phyloP scores from a whole-genome alignment of 2,113 vertebrate genomes.

The Pomatostomus ruficeps region DNA sequence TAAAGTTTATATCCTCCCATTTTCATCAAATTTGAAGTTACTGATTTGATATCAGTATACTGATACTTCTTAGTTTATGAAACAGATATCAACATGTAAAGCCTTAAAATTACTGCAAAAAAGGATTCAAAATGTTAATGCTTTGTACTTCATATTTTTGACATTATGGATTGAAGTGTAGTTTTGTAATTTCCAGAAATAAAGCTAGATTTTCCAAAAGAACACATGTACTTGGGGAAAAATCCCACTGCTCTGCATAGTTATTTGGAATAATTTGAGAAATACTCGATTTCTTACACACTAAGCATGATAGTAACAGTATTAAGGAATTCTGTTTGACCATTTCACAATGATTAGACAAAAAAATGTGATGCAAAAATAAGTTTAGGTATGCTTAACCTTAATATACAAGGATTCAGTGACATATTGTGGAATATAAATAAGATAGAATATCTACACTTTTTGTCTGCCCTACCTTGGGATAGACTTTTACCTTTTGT shows the following conservation, averaged over 20 bases:
- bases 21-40: not conserved
- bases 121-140: not conserved
- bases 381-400: not conserved
- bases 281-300: not conserved
- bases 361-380: not conserved
- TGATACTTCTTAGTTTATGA: not conserved
- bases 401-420: not conserved
- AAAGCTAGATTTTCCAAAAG: not conserved
- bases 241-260: not conserved
- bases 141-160: not conserved
- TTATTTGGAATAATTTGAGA: not conserved
- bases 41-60: not conserved
- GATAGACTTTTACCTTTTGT: not conserved
- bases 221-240: not conserved
- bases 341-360: not conserved
- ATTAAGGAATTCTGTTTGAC: not conserved
- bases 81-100: not conserved
- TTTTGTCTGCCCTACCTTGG: not conserved
- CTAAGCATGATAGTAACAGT: not conserved
- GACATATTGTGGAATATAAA: not conserved
- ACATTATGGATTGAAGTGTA: not conserved
- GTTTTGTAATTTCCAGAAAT: not conserved
- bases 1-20: not conserved
- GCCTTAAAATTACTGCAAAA: not conserved
- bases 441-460: not conserved